phyloP scores from a whole-genome alignment of 2,113 vertebrate species.

The Forbesichthys agassizii region DNA sequence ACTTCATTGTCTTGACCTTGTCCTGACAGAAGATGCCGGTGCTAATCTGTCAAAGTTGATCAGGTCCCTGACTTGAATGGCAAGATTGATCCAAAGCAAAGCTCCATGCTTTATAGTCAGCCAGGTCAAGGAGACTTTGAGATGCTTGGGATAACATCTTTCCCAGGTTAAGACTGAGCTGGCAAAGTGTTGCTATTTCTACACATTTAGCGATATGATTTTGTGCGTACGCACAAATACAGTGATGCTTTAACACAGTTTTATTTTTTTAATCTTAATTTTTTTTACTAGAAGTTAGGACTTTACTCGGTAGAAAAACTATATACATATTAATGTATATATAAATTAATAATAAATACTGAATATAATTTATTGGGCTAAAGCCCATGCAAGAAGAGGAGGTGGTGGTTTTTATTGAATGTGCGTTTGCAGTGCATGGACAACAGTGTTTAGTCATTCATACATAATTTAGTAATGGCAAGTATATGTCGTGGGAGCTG shows the following conservation, averaged over 20 bases:
- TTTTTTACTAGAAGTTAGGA: too few species aligned
- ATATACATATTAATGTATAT: too few species aligned
- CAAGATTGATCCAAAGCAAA: background rate
- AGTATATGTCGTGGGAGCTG: slow-evolving; percentile 26
- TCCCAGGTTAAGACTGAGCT: background rate
- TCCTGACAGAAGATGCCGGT: background rate
- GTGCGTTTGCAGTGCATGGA: background rate
- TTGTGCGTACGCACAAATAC: too few species aligned
- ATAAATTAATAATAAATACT: too few species aligned
- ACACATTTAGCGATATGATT: too few species aligned
- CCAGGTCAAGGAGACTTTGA: background rate
- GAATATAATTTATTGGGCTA: too few species aligned
- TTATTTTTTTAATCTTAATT: too few species aligned
- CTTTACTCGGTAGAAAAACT: too few species aligned
- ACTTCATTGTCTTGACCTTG: slow-evolving; percentile 11
- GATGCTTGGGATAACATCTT: background rate
- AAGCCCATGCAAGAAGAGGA: too few species aligned
- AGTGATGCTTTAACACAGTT: too few species aligned
- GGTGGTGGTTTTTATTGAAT: background rate
- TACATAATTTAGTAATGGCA: slow-evolving; percentile 29
- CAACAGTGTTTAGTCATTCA: slow-evolving; percentile 15
- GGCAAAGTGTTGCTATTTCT: background rate
- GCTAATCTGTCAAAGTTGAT: slow-evolving; percentile 7
- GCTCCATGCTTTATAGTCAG: background rate
- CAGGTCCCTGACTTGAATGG: background rate